Evolutionary conservation across 2,888 invertebrate species (phyloP).

Genomic region (Megastigmus dorsalis): DNA sequence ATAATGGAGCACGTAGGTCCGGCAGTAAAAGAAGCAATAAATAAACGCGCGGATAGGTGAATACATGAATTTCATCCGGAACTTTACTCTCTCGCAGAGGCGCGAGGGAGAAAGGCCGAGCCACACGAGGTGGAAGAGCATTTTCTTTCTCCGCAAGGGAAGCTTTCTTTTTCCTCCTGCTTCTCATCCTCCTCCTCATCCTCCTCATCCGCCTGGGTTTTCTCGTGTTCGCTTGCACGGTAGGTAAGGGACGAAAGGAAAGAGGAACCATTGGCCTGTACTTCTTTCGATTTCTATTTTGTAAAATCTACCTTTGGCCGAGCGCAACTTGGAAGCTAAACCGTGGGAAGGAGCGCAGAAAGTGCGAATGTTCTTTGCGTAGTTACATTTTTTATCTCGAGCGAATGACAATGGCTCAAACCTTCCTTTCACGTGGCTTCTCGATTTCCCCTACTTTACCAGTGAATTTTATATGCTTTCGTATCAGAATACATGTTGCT

Average conservation of each 20-base stretch:
- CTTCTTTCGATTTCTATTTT: slow-evolving; percentile 33
- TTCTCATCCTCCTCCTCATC: too few species aligned
- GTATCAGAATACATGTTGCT: too few species aligned
- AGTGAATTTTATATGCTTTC: too few species aligned
- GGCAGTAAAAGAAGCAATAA: slow-evolving; percentile 52
- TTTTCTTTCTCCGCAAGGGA: neutral
- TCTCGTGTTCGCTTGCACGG: neutral
- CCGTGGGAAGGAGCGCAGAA: neutral
- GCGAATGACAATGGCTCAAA: neutral
- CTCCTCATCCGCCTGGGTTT: too few species aligned
- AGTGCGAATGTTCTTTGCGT: neutral
- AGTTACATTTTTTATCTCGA: neutral
- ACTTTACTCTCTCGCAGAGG: too few species aligned
- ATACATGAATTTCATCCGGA: slow-evolving; percentile 55
- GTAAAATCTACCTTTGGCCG: neutral
- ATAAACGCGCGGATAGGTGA: slow-evolving; percentile 51
- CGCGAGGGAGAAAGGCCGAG: neutral
- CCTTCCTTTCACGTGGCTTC: too few species aligned
- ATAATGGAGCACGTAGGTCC: slow-evolving; percentile 51
- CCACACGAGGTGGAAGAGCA: too few species aligned
- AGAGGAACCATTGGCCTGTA: neutral
- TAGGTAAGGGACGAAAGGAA: neutral
- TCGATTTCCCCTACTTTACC: too few species aligned
- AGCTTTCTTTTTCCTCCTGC: slow-evolving; percentile 13
- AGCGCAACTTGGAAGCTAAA: neutral